These are phyloP conservation scores for Brachypalpus laphriformis DNA, from an alignment of 2,888 invertebrate genomes.

Conservation along the genomic window DNA sequence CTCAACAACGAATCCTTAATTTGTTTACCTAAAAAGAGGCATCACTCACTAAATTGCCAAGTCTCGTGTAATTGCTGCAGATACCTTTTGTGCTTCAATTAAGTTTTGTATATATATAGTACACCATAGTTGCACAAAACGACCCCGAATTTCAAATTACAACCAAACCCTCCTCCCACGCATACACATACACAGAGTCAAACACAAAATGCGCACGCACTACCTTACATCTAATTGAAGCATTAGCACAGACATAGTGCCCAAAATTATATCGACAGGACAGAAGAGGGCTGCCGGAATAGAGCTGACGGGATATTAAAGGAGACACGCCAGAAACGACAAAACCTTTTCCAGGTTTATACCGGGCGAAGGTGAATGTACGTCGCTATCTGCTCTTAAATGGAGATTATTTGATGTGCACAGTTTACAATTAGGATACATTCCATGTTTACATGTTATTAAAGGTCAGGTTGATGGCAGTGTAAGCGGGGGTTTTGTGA, in stretches of 20 bases:
- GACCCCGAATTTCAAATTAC: constrained; percentile 63
- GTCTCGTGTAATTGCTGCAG: constrained; percentile 49
- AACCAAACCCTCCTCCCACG: not conserved
- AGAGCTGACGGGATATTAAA: constrained; percentile 55
- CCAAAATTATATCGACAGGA: constrained; percentile 68
- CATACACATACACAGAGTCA: not conserved
- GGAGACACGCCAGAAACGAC: constrained; percentile 49
- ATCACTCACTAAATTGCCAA: constrained; percentile 67
- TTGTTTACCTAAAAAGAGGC: constrained; percentile 57
- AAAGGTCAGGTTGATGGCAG: constrained; percentile 59
- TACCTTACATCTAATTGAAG: constrained; percentile 64
- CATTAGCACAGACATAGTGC: constrained; percentile 60
- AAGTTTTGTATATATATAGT: constrained; percentile 2
- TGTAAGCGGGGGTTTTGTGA: not conserved
- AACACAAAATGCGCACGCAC: constrained; percentile 35
- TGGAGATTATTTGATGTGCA: constrained; percentile 67
- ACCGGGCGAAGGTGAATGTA: constrained; percentile 52
- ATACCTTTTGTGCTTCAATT: constrained; percentile 44
- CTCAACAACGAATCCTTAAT: constrained; percentile 66
- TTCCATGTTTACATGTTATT: constrained; percentile 69
- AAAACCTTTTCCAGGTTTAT: constrained; percentile 42
- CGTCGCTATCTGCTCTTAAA: constrained; percentile 66
- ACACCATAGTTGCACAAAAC: constrained; percentile 47
- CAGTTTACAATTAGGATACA: constrained; percentile 67
- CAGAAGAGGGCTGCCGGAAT: constrained; percentile 26